Evolutionary conservation across 2,797 vertebrate genomes (phyloP).

Genomic region (Cuculus canorus): DNA sequence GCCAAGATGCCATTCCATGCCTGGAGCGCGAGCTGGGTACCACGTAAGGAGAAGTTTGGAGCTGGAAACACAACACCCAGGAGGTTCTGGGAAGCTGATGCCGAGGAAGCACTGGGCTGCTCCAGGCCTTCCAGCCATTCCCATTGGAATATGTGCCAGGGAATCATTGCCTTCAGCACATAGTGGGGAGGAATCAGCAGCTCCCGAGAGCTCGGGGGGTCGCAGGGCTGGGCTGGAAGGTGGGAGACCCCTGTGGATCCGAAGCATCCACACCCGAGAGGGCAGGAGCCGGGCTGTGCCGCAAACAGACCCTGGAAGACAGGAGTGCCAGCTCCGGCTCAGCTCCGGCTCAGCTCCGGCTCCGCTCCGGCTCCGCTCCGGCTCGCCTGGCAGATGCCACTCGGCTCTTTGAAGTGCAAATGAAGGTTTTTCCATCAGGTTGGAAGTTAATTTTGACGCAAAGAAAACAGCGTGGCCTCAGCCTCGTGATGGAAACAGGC

Average conservation of each 20-base stretch:
- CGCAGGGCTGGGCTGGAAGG: not conserved
- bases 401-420: conserved; percentile 58
- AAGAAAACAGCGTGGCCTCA: not conserved
- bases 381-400: not conserved
- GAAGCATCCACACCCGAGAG: not conserved
- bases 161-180: rapidly evolving
- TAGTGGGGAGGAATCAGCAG: rapidly evolving
- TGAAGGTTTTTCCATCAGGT: conserved; percentile 12
- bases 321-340: not conserved
- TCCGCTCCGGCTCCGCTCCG: too few species aligned
- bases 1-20: rapidly evolving
- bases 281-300: not conserved
- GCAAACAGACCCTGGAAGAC: not conserved
- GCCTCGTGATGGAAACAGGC: too few species aligned
- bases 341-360: too few species aligned
- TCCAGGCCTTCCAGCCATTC: rapidly evolving
- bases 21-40: not conserved
- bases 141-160: not conserved
- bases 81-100: not conserved
- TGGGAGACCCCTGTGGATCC: rapidly evolving
- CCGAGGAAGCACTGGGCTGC: not conserved
- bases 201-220: not conserved
- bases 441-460: not conserved
- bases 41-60: rapidly evolving
- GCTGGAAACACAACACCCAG: rapidly evolving